Evolutionary conservation across 1,140 invertebrate genomes (phyloP), one percentile per base, ranked within the genome.

Genomic region (Drosophila ananassae): DNA sequence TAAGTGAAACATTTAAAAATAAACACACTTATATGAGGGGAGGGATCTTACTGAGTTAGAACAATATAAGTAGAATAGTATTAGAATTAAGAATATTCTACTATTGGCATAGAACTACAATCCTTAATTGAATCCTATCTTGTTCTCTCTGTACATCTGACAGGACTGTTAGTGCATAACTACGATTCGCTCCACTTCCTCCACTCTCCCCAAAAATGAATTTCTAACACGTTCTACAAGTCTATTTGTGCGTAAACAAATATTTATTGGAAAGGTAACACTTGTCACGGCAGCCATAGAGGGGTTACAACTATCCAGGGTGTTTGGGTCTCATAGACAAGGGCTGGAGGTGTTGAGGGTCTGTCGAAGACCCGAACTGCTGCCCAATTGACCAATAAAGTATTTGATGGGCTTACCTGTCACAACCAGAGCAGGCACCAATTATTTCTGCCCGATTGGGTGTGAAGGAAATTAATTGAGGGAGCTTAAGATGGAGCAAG

Each of bases 191-290:
- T 78, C 62, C 83, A 89, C 63, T 89, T 87, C 78, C 64, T 53
- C 39, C 44, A 50, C 55, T 6, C 32, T 34, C 13, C 46, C 22
- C 55, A 75, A 74, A 74, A 75, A 76, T 48, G 52, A 39, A 64
- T 50, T 79, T 83, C 73, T 73, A 85, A 71, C 66, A 46, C 72
- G 66, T 50, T 74, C 81, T 66, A 82, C 84, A 89, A 89, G 84
- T 89, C 87, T 89, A 89, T 89, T 89, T 89, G 84, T 83, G 75
- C 76, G 76, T 83, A 83, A 75, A 83, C 84, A 89, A 89, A 89
- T 89, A 89, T 89, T 89, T 83, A 89, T 89, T 89, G 83, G 84
- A 89, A 89, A 77, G 76, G 76, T 77, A 89, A 89, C 83, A 89
- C 76, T 89, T 89, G 83, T 59, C 41, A 17, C 69, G 34, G 39